A percentile compares a stretch with the other conserved stretches of the same genome.
These are phyloP conservation scores for Recurvirostra avosetta DNA, from an alignment of 2,113 vertebrate genomes.

Conservation along the genomic window DNA sequence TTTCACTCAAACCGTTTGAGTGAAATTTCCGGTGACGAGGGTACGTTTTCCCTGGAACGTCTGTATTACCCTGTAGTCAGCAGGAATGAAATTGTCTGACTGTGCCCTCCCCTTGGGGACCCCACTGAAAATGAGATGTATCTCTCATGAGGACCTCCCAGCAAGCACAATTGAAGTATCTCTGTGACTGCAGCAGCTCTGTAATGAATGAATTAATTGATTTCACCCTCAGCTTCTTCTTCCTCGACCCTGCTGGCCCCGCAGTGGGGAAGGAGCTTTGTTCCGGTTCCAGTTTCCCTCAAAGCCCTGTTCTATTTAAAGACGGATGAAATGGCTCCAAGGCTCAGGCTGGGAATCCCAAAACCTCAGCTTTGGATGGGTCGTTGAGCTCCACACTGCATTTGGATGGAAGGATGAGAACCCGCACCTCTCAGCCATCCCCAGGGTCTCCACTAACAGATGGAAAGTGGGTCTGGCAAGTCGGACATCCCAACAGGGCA, in stretches of 20 bases:
- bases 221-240: conserved; percentile 59
- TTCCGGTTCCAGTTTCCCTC: conserved; percentile 45
- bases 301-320: conserved; percentile 23
- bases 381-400: not conserved
- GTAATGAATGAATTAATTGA: conserved; percentile 65
- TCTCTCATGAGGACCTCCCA: conserved; percentile 51
- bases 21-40: not conserved
- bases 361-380: not conserved
- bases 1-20: not conserved
- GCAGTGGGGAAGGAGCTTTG: conserved; percentile 38
- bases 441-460: not conserved
- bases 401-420: not conserved
- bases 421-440: not conserved
- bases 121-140: conserved; percentile 38
- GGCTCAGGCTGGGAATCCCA: not conserved
- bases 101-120: not conserved
- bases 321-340: not conserved
- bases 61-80: conserved; percentile 3
- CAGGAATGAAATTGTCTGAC: conserved; percentile 11
- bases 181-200: conserved; percentile 7
- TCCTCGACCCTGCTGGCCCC: not conserved
- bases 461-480: not conserved
- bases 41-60: fast-evolving
- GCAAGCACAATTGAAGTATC: conserved; percentile 49
- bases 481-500: too few relatives aligned